Evolutionary conservation across 2,113 vertebrate genomes (phyloP).

Genomic region (Anoura caudifer): DNA sequence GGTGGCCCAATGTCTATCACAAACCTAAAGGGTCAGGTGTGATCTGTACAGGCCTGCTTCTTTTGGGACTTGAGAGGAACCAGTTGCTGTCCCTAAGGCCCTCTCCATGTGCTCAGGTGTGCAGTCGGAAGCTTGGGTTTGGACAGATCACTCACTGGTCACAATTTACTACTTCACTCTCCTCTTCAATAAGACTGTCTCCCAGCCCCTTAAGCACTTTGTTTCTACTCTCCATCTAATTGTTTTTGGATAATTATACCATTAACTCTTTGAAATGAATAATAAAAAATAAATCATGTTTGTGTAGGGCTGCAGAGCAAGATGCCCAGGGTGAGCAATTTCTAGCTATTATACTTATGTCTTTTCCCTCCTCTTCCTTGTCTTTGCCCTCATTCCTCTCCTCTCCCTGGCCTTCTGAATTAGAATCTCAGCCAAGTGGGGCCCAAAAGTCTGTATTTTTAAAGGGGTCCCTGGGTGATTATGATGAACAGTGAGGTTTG

Average conservation of each 20-base stretch:
- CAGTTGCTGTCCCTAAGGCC: not conserved
- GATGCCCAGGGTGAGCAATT: conserved; percentile 3
- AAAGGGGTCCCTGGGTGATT: not conserved
- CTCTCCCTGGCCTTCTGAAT: conserved; percentile 1
- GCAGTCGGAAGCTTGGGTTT: not conserved
- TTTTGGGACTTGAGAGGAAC: not conserved
- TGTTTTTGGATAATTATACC: conserved; percentile 62
- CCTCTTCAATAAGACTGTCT: not conserved
- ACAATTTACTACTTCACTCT: not conserved
- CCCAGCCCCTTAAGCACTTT: not conserved
- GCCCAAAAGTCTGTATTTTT: not conserved
- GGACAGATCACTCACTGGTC: not conserved
- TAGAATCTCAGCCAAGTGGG: not conserved
- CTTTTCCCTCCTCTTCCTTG: not conserved
- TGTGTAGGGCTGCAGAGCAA: not conserved
- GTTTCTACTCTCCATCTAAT: conserved; percentile 40
- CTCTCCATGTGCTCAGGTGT: accelerated
- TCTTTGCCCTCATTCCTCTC: not conserved
- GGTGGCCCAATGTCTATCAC: accelerated
- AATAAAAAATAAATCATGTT: conserved; percentile 57
- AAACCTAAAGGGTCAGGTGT: not conserved
- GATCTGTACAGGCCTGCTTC: not conserved
- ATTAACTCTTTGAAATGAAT: conserved; percentile 60
- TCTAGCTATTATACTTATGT: not conserved
- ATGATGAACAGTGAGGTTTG: not conserved